Conservation (phyloP, 2,888 invertebrate species). For the Melinaea marsaeus region DNA sequence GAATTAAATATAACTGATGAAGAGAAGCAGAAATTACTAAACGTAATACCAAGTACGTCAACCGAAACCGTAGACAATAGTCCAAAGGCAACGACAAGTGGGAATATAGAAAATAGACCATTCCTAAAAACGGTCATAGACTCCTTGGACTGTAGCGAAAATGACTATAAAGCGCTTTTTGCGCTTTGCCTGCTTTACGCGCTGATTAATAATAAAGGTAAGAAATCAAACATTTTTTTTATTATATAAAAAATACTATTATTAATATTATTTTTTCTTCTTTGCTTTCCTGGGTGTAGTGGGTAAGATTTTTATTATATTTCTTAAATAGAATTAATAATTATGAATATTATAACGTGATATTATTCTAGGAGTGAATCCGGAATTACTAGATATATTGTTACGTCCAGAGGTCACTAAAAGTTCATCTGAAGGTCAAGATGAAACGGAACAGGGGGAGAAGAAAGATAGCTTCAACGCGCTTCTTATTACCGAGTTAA, state of each 20-base stretch:
- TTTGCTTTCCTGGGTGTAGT: constrained; percentile 58
- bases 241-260: constrained; percentile 24
- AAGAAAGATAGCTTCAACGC: constrained; percentile 84
- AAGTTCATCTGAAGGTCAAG: constrained; percentile 16
- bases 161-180: constrained; percentile 96
- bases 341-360: constrained; percentile 7
- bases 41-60: constrained; percentile 43
- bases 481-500: constrained; percentile 87
- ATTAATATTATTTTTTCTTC: constrained; percentile 42
- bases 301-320: constrained; percentile 40
- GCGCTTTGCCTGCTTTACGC: constrained; percentile 95
- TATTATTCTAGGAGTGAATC: constrained; percentile 84
- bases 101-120: constrained; percentile 80
- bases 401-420: constrained; percentile 78
- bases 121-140: constrained; percentile 94
- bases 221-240: not conserved
- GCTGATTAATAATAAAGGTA: constrained; percentile 95
- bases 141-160: constrained; percentile 92
- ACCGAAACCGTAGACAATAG: constrained; percentile 52
- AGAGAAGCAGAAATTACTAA: constrained; percentile 86
- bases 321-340: not conserved
- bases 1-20: constrained; percentile 91
- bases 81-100: constrained; percentile 52
- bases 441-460: constrained; percentile 25
- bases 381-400: constrained; percentile 87